A percentile compares a stretch with the other conserved stretches of the same genome.
phyloP scores from a whole-genome alignment of 1,140 invertebrate genomes.

The Leptoteleia sp. region DNA sequence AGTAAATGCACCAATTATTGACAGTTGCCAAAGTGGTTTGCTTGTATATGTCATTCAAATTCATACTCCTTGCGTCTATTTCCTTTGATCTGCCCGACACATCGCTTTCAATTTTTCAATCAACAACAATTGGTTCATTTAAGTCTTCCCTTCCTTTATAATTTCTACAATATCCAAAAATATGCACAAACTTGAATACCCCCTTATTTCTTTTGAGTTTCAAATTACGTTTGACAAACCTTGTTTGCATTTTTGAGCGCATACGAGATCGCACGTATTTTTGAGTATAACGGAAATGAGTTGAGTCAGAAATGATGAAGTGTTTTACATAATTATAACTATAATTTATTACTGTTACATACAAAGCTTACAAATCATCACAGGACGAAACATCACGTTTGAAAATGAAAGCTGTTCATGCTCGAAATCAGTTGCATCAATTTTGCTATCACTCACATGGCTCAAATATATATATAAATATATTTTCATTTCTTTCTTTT shows the following conservation, averaged over 20 bases:
- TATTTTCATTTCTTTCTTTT: constrained; percentile 3
- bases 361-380: constrained; percentile 67
- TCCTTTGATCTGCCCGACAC: background rate
- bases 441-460: too few species aligned
- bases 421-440: background rate
- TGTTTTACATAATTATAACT: constrained; percentile 54
- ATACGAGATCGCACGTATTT: constrained; percentile 59
- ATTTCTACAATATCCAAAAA: constrained; percentile 55
- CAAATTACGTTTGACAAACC: constrained; percentile 55
- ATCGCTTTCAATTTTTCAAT: background rate
- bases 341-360: constrained; percentile 65
- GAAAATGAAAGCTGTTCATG: constrained; percentile 54
- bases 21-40: background rate
- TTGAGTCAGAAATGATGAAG: constrained; percentile 55
- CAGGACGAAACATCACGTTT: constrained; percentile 56
- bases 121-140: constrained; percentile 55
- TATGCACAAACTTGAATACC: constrained; percentile 53
- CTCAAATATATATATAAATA: too few species aligned
- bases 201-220: constrained; percentile 17
- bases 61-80: background rate
- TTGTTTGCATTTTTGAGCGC: constrained; percentile 46
- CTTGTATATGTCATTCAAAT: background rate
- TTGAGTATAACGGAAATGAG: constrained; percentile 61
- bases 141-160: constrained; percentile 28
- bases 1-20: constrained; percentile 50